Conservation (phyloP, 2,888 invertebrate species). For the Tenodera sinensis region DNA sequence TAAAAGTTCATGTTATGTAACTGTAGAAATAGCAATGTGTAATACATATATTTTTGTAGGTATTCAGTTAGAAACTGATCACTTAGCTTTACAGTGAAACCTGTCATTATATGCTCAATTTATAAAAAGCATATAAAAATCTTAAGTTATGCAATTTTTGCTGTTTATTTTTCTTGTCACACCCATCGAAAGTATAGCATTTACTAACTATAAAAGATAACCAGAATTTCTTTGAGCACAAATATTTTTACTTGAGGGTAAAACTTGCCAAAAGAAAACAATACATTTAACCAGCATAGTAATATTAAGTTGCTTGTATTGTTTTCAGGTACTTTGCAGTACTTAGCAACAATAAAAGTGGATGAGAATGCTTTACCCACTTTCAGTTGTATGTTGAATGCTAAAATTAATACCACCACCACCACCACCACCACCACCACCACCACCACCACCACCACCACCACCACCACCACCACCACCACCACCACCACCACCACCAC, state of each 20-base stretch:
- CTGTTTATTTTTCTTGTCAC: too few species aligned
- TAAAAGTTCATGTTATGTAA: conserved; percentile 1
- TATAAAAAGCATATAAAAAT: neutral
- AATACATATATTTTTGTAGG: neutral
- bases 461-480: too few species aligned
- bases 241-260: too few species aligned
- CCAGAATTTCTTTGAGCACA: too few species aligned
- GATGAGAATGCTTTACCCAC: neutral
- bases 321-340: neutral
- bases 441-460: too few species aligned
- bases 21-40: neutral
- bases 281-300: too few species aligned
- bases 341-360: neutral
- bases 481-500: too few species aligned
- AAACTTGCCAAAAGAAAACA: too few species aligned
- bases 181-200: too few species aligned
- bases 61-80: neutral
- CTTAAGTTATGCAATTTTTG: neutral
- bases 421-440: neutral
- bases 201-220: too few species aligned
- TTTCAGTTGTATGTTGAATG: neutral
- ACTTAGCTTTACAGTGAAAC: conserved; percentile 22
- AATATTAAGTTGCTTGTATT: too few species aligned
- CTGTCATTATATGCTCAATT: neutral
- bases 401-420: neutral